Evolutionary conservation across 2,113 vertebrate genomes (phyloP).

Genomic region (Pampusana beccarii): DNA sequence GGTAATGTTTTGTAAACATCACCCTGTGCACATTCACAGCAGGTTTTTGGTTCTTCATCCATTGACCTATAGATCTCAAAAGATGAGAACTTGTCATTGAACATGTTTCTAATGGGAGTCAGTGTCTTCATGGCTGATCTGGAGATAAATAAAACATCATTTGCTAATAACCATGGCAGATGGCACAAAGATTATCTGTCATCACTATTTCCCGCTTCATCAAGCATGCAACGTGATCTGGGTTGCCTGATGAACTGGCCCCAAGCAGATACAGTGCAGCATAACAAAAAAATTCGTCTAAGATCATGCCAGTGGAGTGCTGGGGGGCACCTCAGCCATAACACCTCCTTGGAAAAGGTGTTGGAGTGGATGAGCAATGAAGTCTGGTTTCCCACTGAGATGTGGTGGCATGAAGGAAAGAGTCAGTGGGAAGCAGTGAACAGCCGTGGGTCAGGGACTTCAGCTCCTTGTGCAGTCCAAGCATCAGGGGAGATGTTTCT

Average conservation of each 20-base stretch:
- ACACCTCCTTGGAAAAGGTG: not conserved
- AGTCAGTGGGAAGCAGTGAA: not conserved
- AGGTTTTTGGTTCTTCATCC: not conserved
- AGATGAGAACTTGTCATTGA: not conserved
- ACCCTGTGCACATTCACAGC: not conserved
- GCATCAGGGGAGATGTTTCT: not conserved
- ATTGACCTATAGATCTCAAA: constrained; percentile 1
- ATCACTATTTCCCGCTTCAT: constrained; percentile 30
- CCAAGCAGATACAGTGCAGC: not conserved
- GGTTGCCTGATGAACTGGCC: constrained; percentile 14
- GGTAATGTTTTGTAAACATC: not conserved
- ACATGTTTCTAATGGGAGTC: not conserved
- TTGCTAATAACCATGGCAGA: constrained; percentile 57
- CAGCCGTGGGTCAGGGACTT: not conserved
- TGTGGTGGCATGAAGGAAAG: not conserved
- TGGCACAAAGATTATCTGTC: constrained; percentile 54
- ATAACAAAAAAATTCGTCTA: not conserved
- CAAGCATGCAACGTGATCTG: constrained; percentile 54
- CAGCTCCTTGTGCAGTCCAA: not conserved
- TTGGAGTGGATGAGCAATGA: not conserved
- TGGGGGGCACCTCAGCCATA: not conserved
- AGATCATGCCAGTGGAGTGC: not conserved
- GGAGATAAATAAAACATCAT: constrained; percentile 65
- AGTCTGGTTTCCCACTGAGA: not conserved
- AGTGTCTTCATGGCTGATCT: not conserved